Percentiles rank a stretch among this genome's conserved stretches.
These are phyloP conservation scores for Bubo bubo DNA, from an alignment of 2,113 vertebrate species.

Conservation along the genomic window DNA sequence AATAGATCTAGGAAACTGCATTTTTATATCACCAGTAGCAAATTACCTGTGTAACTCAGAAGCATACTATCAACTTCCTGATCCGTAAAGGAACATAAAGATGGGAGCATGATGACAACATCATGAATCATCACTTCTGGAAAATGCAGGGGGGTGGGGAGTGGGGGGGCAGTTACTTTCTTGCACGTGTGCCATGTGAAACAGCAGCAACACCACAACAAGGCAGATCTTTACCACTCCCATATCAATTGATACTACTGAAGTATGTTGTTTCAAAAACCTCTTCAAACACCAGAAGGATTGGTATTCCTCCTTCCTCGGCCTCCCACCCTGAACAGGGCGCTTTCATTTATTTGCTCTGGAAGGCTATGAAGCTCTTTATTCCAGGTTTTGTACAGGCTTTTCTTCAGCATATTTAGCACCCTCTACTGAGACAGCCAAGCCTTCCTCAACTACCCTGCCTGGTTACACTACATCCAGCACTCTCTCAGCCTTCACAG, in stretches of 20 bases:
- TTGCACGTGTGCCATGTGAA: background rate
- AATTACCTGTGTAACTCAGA: background rate
- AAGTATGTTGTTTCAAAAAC: background rate
- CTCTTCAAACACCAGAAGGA: background rate
- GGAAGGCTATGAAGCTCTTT: background rate
- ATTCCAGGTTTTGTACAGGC: background rate
- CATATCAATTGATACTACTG: accelerated
- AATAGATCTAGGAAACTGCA: background rate
- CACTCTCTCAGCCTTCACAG: background rate
- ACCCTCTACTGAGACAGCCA: background rate
- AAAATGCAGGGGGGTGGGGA: background rate
- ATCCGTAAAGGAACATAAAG: background rate
- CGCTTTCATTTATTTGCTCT: background rate
- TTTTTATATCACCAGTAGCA: background rate
- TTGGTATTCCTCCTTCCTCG: background rate
- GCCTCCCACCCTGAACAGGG: background rate
- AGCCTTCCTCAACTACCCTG: background rate
- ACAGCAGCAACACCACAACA: background rate
- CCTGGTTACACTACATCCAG: background rate
- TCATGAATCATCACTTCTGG: background rate
- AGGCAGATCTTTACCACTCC: background rate
- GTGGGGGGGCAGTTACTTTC: background rate
- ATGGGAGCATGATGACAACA: background rate
- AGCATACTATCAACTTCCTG: background rate
- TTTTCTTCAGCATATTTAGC: background rate